Conservation (phyloP, 2,113 vertebrate species). For the Phrynosoma platyrhinos region DNA sequence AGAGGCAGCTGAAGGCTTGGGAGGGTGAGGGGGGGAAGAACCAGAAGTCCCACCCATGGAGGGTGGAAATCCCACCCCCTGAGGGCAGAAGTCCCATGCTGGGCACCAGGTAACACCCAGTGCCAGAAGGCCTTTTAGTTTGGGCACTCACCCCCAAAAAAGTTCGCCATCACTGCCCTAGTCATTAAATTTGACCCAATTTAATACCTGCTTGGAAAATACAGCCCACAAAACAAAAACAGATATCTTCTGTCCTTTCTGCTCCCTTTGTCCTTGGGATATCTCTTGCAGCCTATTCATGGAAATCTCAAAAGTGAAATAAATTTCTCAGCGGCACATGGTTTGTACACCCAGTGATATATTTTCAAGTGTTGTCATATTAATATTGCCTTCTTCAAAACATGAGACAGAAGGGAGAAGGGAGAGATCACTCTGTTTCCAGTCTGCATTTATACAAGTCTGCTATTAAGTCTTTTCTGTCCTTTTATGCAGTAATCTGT, state of each 20-base stretch:
- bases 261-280: background rate
- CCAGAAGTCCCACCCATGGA: too few relatives aligned
- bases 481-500: background rate
- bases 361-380: background rate
- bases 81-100: too few relatives aligned
- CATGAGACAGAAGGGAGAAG: background rate
- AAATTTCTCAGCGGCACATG: background rate
- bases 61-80: too few relatives aligned
- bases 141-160: too few relatives aligned
- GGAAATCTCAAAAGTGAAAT: constrained; percentile 2
- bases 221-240: background rate
- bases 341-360: background rate
- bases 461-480: too few relatives aligned
- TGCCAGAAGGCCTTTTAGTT: too few relatives aligned
- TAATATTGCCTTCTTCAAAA: background rate
- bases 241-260: background rate
- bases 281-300: background rate
- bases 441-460: background rate
- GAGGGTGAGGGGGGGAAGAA: too few relatives aligned
- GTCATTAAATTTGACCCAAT: background rate
- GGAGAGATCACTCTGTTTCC: background rate
- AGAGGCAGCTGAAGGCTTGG: too few relatives aligned
- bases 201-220: constrained; percentile 1
- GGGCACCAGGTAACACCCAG: too few relatives aligned
- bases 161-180: background rate